Evolutionary conservation across 2,888 invertebrate species (phyloP).

Genomic region (Drosophila neonasuta): DNA sequence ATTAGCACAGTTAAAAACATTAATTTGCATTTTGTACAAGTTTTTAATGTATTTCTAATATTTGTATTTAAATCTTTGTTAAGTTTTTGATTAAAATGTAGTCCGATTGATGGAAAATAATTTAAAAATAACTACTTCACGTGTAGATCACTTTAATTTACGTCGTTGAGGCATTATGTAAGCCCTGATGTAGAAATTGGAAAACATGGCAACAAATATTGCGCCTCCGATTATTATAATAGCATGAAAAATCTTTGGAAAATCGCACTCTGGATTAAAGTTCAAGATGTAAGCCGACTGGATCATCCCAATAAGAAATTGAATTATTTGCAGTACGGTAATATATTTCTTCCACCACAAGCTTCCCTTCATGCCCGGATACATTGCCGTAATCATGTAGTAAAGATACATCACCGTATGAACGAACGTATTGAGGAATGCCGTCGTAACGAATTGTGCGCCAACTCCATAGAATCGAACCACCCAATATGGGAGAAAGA

Average conservation of each 20-base stretch:
- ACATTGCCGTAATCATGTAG: conserved; percentile 13
- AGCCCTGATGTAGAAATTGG: conserved; percentile 12
- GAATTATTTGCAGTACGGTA: conserved; percentile 14
- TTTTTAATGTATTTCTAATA: not conserved
- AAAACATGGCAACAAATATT: conserved; percentile 9
- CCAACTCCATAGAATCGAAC: conserved; percentile 18
- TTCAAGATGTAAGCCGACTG: conserved; percentile 9
- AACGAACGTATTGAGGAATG: conserved; percentile 11
- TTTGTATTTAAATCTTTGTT: too few species aligned
- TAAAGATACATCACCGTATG: conserved; percentile 21
- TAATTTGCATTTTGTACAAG: too few species aligned
- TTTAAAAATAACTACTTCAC: too few species aligned
- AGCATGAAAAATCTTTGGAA: not conserved
- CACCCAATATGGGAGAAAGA: not conserved
- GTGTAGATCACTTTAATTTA: not conserved
- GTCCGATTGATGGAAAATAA: too few species aligned
- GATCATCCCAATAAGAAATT: conserved; percentile 1
- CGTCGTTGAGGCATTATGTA: not conserved
- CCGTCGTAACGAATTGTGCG: conserved; percentile 16
- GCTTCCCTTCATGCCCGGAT: not conserved
- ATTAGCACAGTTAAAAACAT: too few species aligned
- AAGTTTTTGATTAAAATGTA: too few species aligned
- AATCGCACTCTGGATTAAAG: conserved; percentile 10
- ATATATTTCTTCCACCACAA: conserved; percentile 33
- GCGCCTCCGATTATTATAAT: not conserved